Evolutionary conservation across 2,113 vertebrate genomes (phyloP).

Genomic region (Lamprotornis superbus): DNA sequence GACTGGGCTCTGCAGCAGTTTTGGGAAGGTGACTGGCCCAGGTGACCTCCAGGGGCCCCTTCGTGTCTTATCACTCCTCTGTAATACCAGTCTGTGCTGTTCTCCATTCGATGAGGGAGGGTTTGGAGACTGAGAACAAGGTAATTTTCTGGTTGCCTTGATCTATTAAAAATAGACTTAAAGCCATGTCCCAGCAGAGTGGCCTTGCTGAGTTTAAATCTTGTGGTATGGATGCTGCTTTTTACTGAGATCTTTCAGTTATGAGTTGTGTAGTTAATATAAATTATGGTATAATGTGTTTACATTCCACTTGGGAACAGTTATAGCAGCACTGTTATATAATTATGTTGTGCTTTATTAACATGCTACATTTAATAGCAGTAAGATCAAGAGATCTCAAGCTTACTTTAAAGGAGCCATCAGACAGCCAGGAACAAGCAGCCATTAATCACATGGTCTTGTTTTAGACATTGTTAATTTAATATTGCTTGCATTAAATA

Average conservation of each 20-base stretch:
- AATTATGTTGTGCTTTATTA: neutral
- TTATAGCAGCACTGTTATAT: neutral
- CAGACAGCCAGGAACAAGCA: neutral
- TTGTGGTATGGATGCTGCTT: neutral
- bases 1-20: neutral
- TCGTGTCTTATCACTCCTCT: neutral
- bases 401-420: neutral
- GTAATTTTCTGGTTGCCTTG: neutral
- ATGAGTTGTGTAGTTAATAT: neutral
- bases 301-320: neutral
- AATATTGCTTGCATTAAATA: neutral
- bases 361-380: neutral
- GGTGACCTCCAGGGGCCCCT: neutral
- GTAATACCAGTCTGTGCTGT: neutral
- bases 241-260: neutral
- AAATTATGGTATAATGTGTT: neutral
- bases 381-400: neutral
- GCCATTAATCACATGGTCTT: neutral
- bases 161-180: neutral
- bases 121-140: neutral
- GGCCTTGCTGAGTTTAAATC: neutral
- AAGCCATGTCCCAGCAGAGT: neutral
- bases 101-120: neutral
- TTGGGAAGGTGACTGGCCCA: neutral
- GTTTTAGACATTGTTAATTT: neutral